Conservation (phyloP, 1,140 invertebrate genomes). For the Tyrophagus putrescentiae region DNA sequence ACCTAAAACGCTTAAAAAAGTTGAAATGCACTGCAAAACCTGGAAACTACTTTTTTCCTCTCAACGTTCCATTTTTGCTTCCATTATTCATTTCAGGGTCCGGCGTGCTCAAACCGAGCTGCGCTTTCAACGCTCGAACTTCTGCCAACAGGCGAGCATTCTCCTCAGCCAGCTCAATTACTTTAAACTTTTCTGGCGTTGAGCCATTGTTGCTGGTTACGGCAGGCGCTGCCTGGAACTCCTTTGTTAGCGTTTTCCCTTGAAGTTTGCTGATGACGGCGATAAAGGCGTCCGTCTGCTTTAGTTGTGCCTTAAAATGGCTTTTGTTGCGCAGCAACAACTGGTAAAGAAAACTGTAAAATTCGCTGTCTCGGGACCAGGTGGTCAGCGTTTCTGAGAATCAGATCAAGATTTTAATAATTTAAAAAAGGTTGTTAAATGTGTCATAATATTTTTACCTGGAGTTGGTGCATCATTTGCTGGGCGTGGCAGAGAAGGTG, state of each 20-base stretch:
- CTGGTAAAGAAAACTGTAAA: background rate
- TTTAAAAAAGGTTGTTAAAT: background rate
- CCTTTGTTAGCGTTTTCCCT: background rate
- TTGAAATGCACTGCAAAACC: too few relatives aligned
- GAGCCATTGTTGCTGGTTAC: background rate
- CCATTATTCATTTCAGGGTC: background rate
- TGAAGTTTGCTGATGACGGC: background rate
- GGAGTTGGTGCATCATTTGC: background rate
- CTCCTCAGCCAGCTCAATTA: background rate
- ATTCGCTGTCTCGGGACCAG: background rate
- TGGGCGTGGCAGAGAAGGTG: background rate
- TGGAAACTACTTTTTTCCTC: too few relatives aligned
- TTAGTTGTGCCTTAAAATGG: background rate
- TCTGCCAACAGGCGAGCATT: background rate
- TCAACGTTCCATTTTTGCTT: background rate
- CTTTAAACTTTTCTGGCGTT: background rate
- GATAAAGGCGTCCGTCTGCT: background rate
- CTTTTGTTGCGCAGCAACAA: background rate
- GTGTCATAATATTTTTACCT: too few relatives aligned
- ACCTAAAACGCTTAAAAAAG: too few relatives aligned
- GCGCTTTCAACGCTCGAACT: background rate
- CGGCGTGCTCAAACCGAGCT: background rate
- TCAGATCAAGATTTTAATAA: background rate
- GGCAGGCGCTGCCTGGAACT: background rate
- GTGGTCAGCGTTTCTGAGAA: background rate